phyloP scores from a whole-genome alignment of 23 tunicate species.

The Clavelina lepadiformis region DNA sequence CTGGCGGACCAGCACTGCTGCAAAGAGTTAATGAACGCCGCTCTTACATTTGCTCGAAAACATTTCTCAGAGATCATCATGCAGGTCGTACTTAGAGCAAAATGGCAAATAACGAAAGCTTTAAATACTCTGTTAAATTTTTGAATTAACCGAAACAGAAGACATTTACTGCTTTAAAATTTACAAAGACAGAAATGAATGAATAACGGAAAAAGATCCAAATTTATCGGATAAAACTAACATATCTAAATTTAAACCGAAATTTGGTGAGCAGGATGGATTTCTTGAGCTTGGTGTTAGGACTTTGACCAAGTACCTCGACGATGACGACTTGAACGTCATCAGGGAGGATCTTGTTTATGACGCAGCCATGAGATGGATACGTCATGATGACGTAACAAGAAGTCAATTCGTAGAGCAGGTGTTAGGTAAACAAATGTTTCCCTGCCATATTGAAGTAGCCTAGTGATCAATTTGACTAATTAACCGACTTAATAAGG shows the following conservation, averaged over 20 bases:
- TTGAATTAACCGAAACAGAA: background rate
- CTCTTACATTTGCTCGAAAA: constrained; percentile 29
- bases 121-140: constrained; percentile 1
- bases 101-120: background rate
- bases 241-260: background rate
- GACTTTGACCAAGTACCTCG: constrained; percentile 41
- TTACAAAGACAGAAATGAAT: background rate
- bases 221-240: too few relatives aligned
- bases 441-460: too few relatives aligned
- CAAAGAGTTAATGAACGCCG: constrained; percentile 8
- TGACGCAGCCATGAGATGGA: constrained; percentile 83
- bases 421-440: too few relatives aligned
- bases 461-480: too few relatives aligned
- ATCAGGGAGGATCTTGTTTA: constrained; percentile 53
- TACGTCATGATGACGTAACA: constrained; percentile 27
- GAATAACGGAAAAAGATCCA: too few relatives aligned
- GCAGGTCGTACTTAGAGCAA: constrained; percentile 1
- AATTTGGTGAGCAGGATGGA: too few relatives aligned
- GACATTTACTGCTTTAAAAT: background rate
- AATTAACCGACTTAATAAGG: too few relatives aligned
- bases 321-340: constrained; percentile 64
- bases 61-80: constrained; percentile 41
- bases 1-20: constrained; percentile 67
- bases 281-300: constrained; percentile 38
- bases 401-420: constrained; percentile 7